These are phyloP conservation scores for Sinocyclocheilus grahami DNA, from an alignment of 2,113 vertebrate species.

Conservation along the genomic window DNA sequence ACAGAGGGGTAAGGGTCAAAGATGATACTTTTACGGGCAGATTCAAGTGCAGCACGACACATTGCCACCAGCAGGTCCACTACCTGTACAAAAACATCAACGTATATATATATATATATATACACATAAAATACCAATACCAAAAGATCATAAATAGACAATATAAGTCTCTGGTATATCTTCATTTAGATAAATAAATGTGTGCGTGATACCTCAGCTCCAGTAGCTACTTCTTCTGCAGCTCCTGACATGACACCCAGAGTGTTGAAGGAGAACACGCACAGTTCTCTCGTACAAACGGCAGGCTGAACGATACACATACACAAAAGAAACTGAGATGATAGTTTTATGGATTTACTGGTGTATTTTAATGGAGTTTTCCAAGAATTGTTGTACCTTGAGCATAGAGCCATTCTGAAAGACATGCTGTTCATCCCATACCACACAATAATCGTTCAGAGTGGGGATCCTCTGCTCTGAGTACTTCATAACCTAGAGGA, in stretches of 20 bases:
- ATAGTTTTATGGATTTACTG: neutral
- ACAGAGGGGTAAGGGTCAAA: constrained; percentile 96
- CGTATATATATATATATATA: no score
- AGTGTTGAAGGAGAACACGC: constrained; percentile 94
- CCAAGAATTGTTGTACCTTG: constrained; percentile 78
- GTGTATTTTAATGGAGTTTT: neutral
- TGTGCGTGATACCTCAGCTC: constrained; percentile 84
- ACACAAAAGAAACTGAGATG: neutral
- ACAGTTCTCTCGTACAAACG: constrained; percentile 93
- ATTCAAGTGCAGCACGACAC: constrained; percentile 94
- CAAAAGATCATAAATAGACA: neutral
- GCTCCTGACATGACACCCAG: constrained; percentile 94
- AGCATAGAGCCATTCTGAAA: constrained; percentile 96
- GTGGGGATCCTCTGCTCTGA: constrained; percentile 92
- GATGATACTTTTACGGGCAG: constrained; percentile 93
- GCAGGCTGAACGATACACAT: constrained; percentile 78
- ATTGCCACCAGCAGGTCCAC: constrained; percentile 94
- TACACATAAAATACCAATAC: neutral
- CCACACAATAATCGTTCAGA: constrained; percentile 93
- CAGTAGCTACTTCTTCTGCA: constrained; percentile 92
- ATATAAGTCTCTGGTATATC: neutral
- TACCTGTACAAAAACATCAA: constrained; percentile 75
- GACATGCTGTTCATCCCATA: constrained; percentile 96
- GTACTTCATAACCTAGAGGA: constrained; percentile 91
- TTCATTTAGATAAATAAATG: neutral